phyloP scores from a whole-genome alignment of 2,797 vertebrate genomes.

The Trichosurus vulpecula region DNA sequence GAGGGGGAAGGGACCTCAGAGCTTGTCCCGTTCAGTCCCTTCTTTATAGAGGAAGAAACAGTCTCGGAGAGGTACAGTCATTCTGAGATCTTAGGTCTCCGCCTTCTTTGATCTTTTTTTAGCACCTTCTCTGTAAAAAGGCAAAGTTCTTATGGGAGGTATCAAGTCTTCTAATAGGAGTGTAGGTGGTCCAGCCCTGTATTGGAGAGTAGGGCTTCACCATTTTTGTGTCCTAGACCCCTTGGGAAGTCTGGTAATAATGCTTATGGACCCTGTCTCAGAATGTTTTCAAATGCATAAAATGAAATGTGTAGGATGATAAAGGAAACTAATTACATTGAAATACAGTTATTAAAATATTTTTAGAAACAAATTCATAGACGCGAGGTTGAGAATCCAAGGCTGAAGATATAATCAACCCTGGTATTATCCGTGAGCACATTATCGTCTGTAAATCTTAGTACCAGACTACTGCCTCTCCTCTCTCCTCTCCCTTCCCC shows the following conservation, averaged over 20 bases:
- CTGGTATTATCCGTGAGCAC: not conserved
- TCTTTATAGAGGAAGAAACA: not conserved
- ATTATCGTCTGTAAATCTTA: not conserved
- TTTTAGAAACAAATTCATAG: not conserved
- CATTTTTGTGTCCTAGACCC: not conserved
- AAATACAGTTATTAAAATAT: not conserved
- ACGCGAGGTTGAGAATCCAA: not conserved
- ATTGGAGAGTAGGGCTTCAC: not conserved
- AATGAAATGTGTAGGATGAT: not conserved
- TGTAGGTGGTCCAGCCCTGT: not conserved
- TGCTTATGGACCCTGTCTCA: not conserved
- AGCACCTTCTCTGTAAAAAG: not conserved
- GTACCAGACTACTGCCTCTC: not conserved
- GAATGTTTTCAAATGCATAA: not conserved
- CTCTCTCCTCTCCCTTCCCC: not conserved
- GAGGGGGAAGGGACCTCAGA: not conserved
- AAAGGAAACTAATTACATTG: not conserved
- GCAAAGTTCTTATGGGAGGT: not conserved
- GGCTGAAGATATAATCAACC: not conserved
- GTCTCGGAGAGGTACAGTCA: not conserved
- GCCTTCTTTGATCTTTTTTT: not conserved
- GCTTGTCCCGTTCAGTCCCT: not conserved
- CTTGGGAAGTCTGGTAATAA: not conserved
- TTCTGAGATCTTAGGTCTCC: not conserved
- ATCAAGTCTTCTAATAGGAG: not conserved